These are phyloP conservation scores for Clusia tigrina DNA, from an alignment of 2,888 invertebrate genomes.

Conservation along the genomic window DNA sequence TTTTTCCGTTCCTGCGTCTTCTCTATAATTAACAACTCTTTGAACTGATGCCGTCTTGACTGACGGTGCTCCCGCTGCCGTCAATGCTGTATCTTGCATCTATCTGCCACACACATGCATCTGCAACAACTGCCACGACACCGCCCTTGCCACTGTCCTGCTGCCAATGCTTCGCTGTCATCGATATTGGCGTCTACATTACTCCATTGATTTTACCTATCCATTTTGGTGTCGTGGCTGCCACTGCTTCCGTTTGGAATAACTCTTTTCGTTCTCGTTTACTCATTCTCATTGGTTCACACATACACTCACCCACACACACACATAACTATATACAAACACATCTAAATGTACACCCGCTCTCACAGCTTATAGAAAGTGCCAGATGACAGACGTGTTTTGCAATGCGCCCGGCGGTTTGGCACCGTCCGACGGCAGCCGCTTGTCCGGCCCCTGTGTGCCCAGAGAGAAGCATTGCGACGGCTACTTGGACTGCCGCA, in stretches of 20 bases:
- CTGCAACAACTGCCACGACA: no score
- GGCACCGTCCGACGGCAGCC: conserved; percentile 66
- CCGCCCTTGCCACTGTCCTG: conserved; percentile 4
- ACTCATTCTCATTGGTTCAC: background rate
- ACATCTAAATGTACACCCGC: conserved; percentile 14
- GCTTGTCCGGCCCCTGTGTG: conserved; percentile 79
- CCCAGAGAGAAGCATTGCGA: conserved; percentile 90
- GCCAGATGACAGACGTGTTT: conserved; percentile 85
- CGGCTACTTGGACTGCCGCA: conserved; percentile 87
- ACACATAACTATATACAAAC: conserved; percentile 7
- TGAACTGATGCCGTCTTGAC: conserved; percentile 14
- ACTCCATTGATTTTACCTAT: conserved; percentile 5
- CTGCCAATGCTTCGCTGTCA: conserved; percentile 1
- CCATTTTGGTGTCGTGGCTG: background rate
- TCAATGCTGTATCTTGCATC: conserved; percentile 8
- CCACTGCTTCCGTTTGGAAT: conserved; percentile 17
- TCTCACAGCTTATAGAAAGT: conserved; percentile 81
- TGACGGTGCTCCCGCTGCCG: conserved; percentile 11
- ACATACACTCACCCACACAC: background rate
- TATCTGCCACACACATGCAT: conserved; percentile 20
- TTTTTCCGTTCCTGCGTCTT: conserved; percentile 18
- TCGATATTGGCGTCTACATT: conserved; percentile 11
- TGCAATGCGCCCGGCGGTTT: conserved; percentile 76
- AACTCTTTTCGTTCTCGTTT: background rate
- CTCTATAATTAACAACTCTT: conserved; percentile 2